Base-by-base conservation (phyloP, 2,888 invertebrate species). In the Drosophila affinis region DNA sequence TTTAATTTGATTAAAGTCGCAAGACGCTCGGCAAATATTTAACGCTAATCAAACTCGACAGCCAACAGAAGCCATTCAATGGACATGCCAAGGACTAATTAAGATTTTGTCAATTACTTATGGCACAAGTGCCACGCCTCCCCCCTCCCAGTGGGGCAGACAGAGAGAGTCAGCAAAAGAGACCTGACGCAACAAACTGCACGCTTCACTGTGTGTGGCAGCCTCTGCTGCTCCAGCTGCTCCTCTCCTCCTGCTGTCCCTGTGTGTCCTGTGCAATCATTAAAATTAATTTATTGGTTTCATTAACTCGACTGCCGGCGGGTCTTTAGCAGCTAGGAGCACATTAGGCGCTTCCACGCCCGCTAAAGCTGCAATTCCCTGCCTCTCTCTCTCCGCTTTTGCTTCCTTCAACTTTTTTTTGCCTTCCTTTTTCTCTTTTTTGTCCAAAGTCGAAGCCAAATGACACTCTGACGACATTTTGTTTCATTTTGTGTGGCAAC, bases 251-350 rank as follows among this genome's bases (percentile, higher is more conserved):
- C 39, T 69, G 44, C 34, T 21, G 39, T 32, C 29, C 45, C n/a
- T 29, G 21, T 47, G 32, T 34, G 24, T 48, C 27, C 18, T 54
- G 21, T 39, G 83, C 77, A 84, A 77, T 89, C 86, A 88, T 87
- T 86, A 85, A 86, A 89, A 90, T 90, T 89, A 90, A 90, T 90
- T 90, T 90, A 90, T 90, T 89, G 87, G 86, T 81, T 89, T 88
- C 90, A 90, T 90, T 90, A 89, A 85, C 89, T 90, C 77, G 80
- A 68, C 83, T 75, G 67, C 65, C 58, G 69, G 67, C 58, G 69
- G 77, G 81, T 75, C 80, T 80, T 84, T 85, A 82, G 81, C 76
- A 68, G 73, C 79, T 58, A 63, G 71, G 68, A 73, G 81, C 61
- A 79, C 79, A 83, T 83, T 79, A 82, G 84, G 77, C 73, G 53